Base-by-base conservation (phyloP, 2,797 vertebrate genomes). In the Liparis tanakae region DNA sequence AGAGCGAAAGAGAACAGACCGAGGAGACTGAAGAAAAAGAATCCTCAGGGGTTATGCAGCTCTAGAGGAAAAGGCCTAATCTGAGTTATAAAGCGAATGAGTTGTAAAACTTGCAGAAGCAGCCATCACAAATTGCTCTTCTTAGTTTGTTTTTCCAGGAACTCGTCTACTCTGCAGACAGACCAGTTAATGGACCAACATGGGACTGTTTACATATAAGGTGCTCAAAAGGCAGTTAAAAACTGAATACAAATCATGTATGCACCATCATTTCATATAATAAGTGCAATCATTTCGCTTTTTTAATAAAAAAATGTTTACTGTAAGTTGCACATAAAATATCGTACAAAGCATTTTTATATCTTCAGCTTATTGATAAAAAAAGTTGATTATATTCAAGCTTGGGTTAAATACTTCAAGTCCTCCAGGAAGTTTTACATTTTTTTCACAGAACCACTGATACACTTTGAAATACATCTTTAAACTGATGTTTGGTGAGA, bases 151-250 rank as follows among this genome's bases (percentile, higher is more conserved):
- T 68, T 74, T 76, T 73, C 48, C 33, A 33, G 59, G 66, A 79
- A 74, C 58, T 13, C 67, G 18, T 54, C 37, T 37, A 10, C 50
- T 79, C 57, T 71, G 36, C 20, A 65, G 25, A 72, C 56, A 67
- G 79, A 75, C 70, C 77, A 74, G 39, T 50, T 74, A 60, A 84
- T 83, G 81, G 87, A 91, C 88, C 88, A 90, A 88, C 86, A 65
- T 1, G 34, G 66, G 66, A 63, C 68, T 81, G 87, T 90, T 92
- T 87, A 89, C 89, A 80, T 76, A 41, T 34, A 76, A 80, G 48
- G 59, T 77, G 80, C 81, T 77, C 76, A 74, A 67, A 85, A 76
- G 77, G 53, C 15, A 34, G 12, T 41, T 71, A 30, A 50, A 67
- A 43, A 54, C 13, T 39, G 0, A 85, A 72, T 50, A 30, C 14